Evolutionary conservation across 2,888 invertebrate species (phyloP).

Genomic region (Calameuta idolon): DNA sequence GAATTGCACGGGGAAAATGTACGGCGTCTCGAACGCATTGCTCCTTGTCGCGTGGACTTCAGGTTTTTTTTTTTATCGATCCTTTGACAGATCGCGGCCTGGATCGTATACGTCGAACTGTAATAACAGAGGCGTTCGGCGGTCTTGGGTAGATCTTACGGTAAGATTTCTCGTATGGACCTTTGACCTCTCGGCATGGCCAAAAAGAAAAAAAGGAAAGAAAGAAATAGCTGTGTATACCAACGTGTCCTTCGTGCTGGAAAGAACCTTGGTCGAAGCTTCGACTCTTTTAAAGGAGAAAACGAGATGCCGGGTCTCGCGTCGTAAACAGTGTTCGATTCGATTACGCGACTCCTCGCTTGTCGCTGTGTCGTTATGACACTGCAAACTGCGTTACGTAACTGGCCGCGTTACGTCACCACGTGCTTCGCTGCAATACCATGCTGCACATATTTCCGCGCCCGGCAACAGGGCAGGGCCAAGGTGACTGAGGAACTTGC

Average conservation of each 20-base stretch:
- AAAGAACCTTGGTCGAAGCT: background rate
- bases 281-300: background rate
- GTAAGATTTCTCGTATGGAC: background rate
- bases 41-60: background rate
- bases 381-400: slow-evolving; percentile 49
- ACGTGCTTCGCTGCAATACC: slow-evolving; percentile 42
- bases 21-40: too few species aligned
- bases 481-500: slow-evolving; percentile 9
- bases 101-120: background rate
- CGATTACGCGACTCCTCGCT: slow-evolving; percentile 25
- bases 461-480: slow-evolving; percentile 43
- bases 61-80: background rate
- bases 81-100: background rate
- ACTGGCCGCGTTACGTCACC: slow-evolving; percentile 63
- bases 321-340: background rate
- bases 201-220: background rate
- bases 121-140: background rate
- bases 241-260: background rate
- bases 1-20: too few species aligned
- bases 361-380: slow-evolving; percentile 38
- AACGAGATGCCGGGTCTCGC: background rate
- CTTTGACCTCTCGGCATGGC: background rate
- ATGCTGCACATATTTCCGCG: slow-evolving; percentile 44
- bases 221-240: background rate
- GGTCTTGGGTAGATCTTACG: background rate